A percentile compares a stretch with the other conserved stretches of the same genome.
Evolutionary conservation across 2,797 vertebrate genomes (phyloP).

Genomic region (Falco peregrinus): DNA sequence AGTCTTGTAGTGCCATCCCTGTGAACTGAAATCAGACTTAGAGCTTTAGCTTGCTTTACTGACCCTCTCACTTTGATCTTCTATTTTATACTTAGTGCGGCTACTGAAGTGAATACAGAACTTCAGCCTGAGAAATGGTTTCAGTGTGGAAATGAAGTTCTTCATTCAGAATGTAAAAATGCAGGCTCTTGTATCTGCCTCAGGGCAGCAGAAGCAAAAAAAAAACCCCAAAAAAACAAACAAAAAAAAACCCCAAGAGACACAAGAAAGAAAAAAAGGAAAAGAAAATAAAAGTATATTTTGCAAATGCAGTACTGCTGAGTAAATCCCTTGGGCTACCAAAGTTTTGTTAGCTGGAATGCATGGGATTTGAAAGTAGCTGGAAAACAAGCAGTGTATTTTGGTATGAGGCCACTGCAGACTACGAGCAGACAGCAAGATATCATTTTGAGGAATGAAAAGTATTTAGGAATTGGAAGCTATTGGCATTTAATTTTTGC

Average conservation of each 20-base stretch:
- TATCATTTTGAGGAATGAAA: not conserved
- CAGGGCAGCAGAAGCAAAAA: rapidly evolving
- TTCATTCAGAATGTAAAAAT: not conserved
- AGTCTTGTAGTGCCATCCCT: not conserved
- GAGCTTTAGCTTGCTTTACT: not conserved
- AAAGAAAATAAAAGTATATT: not conserved
- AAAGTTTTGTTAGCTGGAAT: not conserved
- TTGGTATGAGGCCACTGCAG: not conserved
- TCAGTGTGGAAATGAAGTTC: not conserved
- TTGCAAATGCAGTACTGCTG: not conserved
- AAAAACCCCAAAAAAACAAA: not conserved
- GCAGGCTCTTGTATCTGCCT: not conserved
- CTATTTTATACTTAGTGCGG: not conserved
- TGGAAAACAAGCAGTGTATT: not conserved
- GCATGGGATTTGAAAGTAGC: not conserved
- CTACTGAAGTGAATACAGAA: not conserved
- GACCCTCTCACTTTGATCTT: not conserved
- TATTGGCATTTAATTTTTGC: not conserved
- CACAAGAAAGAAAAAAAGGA: not conserved
- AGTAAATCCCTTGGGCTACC: not conserved
- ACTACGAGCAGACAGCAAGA: not conserved
- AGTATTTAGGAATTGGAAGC: not conserved
- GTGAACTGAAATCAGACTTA: not conserved
- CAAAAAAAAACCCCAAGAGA: too few relatives aligned
- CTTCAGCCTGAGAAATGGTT: not conserved